Evolutionary conservation across 2,888 invertebrate genomes (phyloP).

Genomic region (Deilephila porcellus): DNA sequence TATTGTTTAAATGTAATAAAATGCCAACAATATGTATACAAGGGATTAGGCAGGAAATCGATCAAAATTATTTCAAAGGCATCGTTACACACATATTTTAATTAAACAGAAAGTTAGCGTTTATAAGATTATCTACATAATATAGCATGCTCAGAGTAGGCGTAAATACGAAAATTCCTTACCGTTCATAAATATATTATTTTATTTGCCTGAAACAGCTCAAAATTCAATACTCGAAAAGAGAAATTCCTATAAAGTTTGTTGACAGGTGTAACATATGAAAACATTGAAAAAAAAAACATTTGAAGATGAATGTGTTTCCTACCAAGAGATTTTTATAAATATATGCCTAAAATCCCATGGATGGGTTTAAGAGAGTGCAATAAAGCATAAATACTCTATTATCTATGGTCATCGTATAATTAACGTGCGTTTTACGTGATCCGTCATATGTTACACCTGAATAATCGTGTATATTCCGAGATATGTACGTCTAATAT

Average conservation of each 20-base stretch:
- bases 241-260: not conserved
- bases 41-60: not conserved
- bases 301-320: not conserved
- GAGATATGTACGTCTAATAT: constrained; percentile 34
- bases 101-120: not conserved
- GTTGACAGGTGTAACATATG: constrained; percentile 14
- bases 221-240: constrained; percentile 11
- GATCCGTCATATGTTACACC: constrained; percentile 4
- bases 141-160: constrained; percentile 6
- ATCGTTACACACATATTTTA: not conserved
- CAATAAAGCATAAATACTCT: not conserved
- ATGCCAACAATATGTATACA: constrained; percentile 11
- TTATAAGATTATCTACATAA: not conserved
- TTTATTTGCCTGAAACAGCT: not conserved
- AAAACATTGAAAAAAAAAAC: not conserved
- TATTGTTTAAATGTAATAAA: not conserved
- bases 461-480: constrained; percentile 29
- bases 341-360: not conserved
- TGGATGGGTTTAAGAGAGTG: not conserved
- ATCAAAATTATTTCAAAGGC: not conserved
- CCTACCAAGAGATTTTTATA: not conserved
- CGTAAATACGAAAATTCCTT: not conserved
- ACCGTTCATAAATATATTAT: not conserved
- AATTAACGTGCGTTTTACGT: not conserved
- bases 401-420: constrained; percentile 3